Conservation (phyloP, 2,888 invertebrate genomes). For the Cephus runcator region DNA sequence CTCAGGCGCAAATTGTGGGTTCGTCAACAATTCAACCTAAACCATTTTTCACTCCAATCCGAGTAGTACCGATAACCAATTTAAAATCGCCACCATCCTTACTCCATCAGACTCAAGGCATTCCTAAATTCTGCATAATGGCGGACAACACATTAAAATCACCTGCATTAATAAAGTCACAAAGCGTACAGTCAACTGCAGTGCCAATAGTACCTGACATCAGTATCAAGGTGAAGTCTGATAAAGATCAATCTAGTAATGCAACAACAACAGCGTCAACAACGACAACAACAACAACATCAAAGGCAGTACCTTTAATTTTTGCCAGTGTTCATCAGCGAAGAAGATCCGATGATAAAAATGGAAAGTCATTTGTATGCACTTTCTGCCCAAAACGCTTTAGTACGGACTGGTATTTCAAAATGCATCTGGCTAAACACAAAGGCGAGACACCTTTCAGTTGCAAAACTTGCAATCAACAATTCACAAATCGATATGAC, state of each 20-base stretch:
- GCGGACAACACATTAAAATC: constrained; percentile 38
- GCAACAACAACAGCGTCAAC: background rate
- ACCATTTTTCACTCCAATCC: constrained; percentile 50
- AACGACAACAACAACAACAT: background rate
- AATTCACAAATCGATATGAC: constrained; percentile 48
- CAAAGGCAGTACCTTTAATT: constrained; percentile 1
- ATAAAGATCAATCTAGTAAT: constrained; percentile 1
- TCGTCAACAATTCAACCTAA: constrained; percentile 38
- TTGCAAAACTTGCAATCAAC: constrained; percentile 49
- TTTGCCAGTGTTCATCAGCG: constrained; percentile 5
- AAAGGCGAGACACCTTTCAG: constrained; percentile 47
- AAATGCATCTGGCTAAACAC: constrained; percentile 55
- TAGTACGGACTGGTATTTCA: constrained; percentile 60
- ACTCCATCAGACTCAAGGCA: constrained; percentile 53
- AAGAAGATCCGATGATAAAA: constrained; percentile 14
- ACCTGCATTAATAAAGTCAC: background rate
- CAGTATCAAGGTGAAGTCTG: constrained; percentile 1
- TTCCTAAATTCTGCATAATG: constrained; percentile 59
- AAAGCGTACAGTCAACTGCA: background rate
- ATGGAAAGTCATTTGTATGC: constrained; percentile 42
- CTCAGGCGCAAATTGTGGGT: constrained; percentile 8
- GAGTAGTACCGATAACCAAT: constrained; percentile 56
- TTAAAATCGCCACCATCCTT: constrained; percentile 55
- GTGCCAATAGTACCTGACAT: background rate
- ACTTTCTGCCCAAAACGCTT: constrained; percentile 52